Evolutionary conservation across 1,140 invertebrate genomes (phyloP).

Genomic region (Argopecten irradians): DNA sequence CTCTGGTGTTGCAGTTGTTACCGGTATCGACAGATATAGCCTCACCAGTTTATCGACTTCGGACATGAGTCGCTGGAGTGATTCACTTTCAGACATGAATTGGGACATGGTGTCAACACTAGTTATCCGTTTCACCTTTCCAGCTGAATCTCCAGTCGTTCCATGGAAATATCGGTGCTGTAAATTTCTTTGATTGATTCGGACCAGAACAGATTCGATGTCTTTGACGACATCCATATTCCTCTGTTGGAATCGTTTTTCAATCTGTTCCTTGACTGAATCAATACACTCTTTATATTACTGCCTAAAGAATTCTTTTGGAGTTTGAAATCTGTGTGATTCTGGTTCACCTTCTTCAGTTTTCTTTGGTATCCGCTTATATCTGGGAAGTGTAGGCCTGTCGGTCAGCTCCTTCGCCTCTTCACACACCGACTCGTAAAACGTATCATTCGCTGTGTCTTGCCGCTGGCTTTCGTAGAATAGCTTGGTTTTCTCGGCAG

Average conservation of each 20-base stretch:
- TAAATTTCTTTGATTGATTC: neutral
- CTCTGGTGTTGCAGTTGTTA: slow-evolving; percentile 30
- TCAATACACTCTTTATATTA: slow-evolving; percentile 15
- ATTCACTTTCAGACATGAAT: neutral
- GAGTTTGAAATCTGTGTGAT: neutral
- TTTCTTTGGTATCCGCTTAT: neutral
- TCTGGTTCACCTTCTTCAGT: slow-evolving; percentile 18
- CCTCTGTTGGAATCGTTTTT: neutral
- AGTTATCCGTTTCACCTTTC: neutral
- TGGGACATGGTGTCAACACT: neutral
- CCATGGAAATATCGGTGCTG: neutral
- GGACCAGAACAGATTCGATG: neutral
- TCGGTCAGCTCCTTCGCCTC: slow-evolving; percentile 8
- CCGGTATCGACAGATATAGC: neutral
- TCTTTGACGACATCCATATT: neutral
- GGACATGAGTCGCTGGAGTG: neutral
- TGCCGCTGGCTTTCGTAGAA: neutral
- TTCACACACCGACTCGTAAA: neutral
- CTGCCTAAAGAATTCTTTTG: slow-evolving; percentile 11
- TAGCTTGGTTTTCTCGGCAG: neutral
- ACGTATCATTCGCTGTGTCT: neutral
- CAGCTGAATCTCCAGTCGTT: neutral
- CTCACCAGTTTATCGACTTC: neutral
- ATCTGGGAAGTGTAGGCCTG: slow-evolving; percentile 22
- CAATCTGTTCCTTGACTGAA: neutral